Evolutionary conservation across 2,888 invertebrate genomes (phyloP).

Genomic region (Drosophila algonquin): DNA sequence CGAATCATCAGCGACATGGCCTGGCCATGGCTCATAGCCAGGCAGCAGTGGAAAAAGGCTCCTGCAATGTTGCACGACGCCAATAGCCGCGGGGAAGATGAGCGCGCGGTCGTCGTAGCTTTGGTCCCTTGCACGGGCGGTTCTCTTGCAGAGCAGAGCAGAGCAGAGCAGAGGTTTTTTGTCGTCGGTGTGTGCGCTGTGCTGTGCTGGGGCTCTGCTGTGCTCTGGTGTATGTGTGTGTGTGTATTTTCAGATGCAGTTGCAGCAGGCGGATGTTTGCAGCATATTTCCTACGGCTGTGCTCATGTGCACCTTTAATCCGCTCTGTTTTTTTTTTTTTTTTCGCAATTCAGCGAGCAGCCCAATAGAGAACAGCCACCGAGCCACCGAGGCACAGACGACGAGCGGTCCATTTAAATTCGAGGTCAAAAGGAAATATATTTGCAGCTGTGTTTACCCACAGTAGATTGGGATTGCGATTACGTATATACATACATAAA

Average conservation of each 20-base stretch:
- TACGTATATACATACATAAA: slow-evolving; percentile 18
- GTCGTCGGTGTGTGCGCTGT: slow-evolving; percentile 19
- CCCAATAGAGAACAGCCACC: slow-evolving; percentile 63
- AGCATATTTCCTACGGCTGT: slow-evolving; percentile 76
- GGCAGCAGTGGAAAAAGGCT: slow-evolving; percentile 62
- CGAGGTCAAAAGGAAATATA: slow-evolving; percentile 65
- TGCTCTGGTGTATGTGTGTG: slow-evolving; percentile 33
- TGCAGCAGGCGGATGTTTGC: slow-evolving; percentile 82
- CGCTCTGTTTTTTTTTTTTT: slow-evolving; percentile 65
- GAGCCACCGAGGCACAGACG: slow-evolving; percentile 42
- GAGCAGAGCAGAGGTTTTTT: slow-evolving; percentile 5
- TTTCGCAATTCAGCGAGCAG: slow-evolving; percentile 41
- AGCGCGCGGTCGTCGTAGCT: slow-evolving; percentile 62
- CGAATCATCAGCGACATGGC: slow-evolving; percentile 59
- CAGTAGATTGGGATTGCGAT: slow-evolving; percentile 56
- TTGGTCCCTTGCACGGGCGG: slow-evolving; percentile 52
- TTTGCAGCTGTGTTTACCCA: slow-evolving; percentile 72
- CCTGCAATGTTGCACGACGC: slow-evolving; percentile 71
- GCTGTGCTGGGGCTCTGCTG: slow-evolving; percentile 6
- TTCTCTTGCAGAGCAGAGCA: slow-evolving; percentile 2
- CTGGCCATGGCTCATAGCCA: slow-evolving; percentile 47
- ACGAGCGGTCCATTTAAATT: slow-evolving; percentile 70
- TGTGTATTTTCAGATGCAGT: slow-evolving; percentile 81
- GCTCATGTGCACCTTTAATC: slow-evolving; percentile 81
- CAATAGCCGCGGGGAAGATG: slow-evolving; percentile 76